Base-by-base conservation (phyloP, 2,113 vertebrate genomes). In the Catharus minimus region DNA sequence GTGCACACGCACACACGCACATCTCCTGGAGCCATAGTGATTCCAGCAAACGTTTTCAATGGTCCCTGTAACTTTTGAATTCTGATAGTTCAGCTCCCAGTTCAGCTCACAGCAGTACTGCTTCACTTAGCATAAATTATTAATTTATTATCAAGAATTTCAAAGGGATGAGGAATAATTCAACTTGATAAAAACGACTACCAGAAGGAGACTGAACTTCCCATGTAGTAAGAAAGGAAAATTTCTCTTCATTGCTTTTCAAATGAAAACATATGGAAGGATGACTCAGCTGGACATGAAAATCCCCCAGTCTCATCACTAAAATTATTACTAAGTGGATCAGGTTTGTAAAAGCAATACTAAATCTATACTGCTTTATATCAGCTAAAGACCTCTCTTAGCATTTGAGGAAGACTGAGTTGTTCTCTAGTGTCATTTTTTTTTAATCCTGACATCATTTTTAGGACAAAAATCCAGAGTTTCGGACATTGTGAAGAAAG, bases 111-210 rank as follows among this genome's bases (percentile, higher is more conserved):
- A 53, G 28, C 16, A 94, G 76, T 78, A 91, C 94, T 77, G 39
- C 80, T 94, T 95, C 83, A 92, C 86, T 89, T 90, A 81, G 68
- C 90, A 96, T 97, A 95, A 97, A 96, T 97, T 96, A 96, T 97
- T 97, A 95, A 97, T 96, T 95, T 95, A 96, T 96, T 92, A 89
- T 58, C 73, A 92, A 92, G 46, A 75, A 56, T 89, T 96, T 97
- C 76, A 95, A 95, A 87, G 82, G 80, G 88, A 88, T 74, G 86
- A 93, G 80, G 83, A 91, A 94, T 93, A 94, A 95, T 88, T 95
- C 95, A 94, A 33, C 36, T 86, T 82, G 82, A 94, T 89, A 88
- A 94, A 95, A 88, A 89, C 77, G 82, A 18, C 86, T 53, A 36
- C 65, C 94, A 92, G 84, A 89, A 76, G 49, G 61, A 89, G 32